These are phyloP conservation scores for Drosophila nr. perissopoda DNA, from an alignment of 2,888 invertebrate genomes.

Conservation along the genomic window DNA sequence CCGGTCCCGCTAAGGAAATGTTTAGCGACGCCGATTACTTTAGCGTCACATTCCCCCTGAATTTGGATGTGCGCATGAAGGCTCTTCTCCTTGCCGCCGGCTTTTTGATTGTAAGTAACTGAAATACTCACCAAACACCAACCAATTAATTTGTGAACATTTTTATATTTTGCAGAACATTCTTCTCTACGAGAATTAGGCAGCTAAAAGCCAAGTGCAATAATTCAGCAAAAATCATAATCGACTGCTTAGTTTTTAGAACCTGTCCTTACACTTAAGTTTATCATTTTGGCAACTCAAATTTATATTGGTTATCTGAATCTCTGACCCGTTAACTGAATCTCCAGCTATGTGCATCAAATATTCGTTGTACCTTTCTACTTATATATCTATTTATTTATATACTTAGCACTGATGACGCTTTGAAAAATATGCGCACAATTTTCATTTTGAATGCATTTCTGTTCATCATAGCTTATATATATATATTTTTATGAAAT, in stretches of 20 bases:
- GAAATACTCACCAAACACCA: too few relatives aligned
- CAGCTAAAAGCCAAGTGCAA: neutral
- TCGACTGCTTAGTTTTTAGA: constrained; percentile 54
- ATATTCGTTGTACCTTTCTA: neutral
- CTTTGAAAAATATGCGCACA: constrained; percentile 42
- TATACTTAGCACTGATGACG: constrained; percentile 12
- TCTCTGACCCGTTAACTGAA: constrained; percentile 34
- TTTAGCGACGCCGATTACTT: constrained; percentile 94
- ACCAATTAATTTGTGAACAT: neutral
- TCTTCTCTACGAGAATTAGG: constrained; percentile 49
- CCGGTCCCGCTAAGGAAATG: constrained; percentile 90
- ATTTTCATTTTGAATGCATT: constrained; percentile 31
- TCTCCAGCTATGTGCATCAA: constrained; percentile 2
- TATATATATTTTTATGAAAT: constrained; percentile 6
- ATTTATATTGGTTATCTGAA: constrained; percentile 24
- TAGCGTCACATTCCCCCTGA: constrained; percentile 93
- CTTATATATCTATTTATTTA: constrained; percentile 1
- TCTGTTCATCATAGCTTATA: constrained; percentile 19
- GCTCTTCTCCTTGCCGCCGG: constrained; percentile 91
- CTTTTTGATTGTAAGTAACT: constrained; percentile 89
- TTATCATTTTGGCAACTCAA: constrained; percentile 8
- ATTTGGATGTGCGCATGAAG: constrained; percentile 92
- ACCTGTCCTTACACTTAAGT: constrained; percentile 34
- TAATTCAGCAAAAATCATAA: constrained; percentile 15
- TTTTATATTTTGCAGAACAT: constrained; percentile 37